phyloP scores from a whole-genome alignment of 2,113 vertebrate species.

The Rhabdornis inornatus region DNA sequence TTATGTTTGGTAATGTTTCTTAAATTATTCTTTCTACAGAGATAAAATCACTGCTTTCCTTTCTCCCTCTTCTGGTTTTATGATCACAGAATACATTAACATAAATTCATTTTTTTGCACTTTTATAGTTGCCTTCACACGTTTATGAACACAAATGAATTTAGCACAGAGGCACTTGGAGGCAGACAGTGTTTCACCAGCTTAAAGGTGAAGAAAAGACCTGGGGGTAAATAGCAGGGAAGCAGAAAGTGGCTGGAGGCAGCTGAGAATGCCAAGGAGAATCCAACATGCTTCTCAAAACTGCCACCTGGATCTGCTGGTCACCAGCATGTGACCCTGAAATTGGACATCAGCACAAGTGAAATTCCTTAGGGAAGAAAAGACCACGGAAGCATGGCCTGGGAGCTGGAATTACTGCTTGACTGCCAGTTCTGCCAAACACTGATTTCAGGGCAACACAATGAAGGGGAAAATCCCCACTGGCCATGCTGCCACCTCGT shows the following conservation, averaged over 20 bases:
- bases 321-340: fast-evolving
- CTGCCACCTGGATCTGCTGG: background rate
- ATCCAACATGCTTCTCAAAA: background rate
- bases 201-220: background rate
- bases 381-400: background rate
- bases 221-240: background rate
- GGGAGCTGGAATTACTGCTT: background rate
- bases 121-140: background rate
- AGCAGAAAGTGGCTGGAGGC: background rate
- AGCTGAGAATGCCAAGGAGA: background rate
- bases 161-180: background rate
- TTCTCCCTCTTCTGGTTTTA: conserved; percentile 9
- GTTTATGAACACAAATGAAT: background rate
- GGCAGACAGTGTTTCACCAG: background rate
- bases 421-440: background rate
- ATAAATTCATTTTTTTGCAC: background rate
- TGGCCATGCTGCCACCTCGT: fast-evolving
- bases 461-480: background rate
- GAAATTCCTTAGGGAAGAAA: background rate
- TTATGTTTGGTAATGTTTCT: conserved; percentile 22
- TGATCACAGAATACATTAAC: conserved; percentile 1
- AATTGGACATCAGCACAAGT: fast-evolving
- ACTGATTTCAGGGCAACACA: background rate
- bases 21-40: conserved; percentile 9
- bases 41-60: conserved; percentile 16